Evolutionary conservation across 2,113 vertebrate genomes (phyloP).

Genomic region (Triplophysa dalaica): DNA sequence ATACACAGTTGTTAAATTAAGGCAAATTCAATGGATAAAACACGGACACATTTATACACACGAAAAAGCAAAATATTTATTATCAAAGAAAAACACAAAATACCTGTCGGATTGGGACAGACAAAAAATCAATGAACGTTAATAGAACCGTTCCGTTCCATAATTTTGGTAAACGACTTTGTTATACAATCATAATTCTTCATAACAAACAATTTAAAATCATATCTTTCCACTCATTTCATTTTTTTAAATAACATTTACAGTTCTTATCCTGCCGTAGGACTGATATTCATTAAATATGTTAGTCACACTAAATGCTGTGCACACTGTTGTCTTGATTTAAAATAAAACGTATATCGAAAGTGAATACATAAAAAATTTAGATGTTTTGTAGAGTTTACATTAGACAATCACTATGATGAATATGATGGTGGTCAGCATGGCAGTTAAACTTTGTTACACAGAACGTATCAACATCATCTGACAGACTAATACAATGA

Average conservation of each 20-base stretch:
- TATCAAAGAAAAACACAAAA: constrained; percentile 8
- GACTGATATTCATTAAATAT: background rate
- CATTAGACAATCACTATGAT: background rate
- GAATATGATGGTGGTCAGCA: background rate
- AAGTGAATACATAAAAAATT: background rate
- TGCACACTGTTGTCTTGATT: background rate
- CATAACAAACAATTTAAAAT: background rate
- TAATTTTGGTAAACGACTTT: background rate
- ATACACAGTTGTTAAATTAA: too few relatives aligned
- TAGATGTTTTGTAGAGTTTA: background rate
- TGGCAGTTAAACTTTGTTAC: background rate
- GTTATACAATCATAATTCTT: background rate
- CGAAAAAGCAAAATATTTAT: constrained; percentile 30
- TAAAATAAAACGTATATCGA: background rate
- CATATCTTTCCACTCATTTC: background rate
- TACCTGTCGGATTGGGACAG: constrained; percentile 6
- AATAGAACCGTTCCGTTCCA: background rate
- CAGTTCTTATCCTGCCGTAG: background rate
- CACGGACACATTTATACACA: background rate
- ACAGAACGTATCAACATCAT: background rate
- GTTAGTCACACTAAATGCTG: constrained; percentile 4
- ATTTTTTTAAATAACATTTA: background rate
- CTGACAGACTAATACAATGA: background rate
- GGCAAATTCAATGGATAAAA: background rate
- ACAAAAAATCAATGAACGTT: background rate